A percentile compares a stretch with the other conserved stretches of the same genome.
Conservation (phyloP, 1,140 invertebrate species). For the Druon quercuslanigerum region DNA sequence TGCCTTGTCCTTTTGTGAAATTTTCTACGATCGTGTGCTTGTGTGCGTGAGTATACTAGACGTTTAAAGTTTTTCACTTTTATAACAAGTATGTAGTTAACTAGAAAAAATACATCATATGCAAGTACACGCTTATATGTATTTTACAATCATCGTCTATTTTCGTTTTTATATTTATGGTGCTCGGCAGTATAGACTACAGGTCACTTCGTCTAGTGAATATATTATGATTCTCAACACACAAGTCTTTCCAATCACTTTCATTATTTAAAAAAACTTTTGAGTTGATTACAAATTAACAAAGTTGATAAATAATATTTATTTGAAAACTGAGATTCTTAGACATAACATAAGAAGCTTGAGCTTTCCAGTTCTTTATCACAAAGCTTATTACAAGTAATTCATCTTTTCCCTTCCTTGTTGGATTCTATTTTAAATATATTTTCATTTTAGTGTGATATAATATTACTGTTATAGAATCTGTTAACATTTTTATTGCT, state of each 20-base stretch:
- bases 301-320: background rate
- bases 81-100: background rate
- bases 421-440: too few relatives aligned
- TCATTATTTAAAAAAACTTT: background rate
- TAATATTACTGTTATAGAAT: too few relatives aligned
- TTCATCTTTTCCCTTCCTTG: too few relatives aligned
- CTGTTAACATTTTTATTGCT: too few relatives aligned
- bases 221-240: background rate
- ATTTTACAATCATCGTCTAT: constrained; percentile 9
- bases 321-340: too few relatives aligned
- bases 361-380: too few relatives aligned
- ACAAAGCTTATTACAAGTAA: too few relatives aligned
- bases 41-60: background rate
- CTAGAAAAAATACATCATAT: background rate
- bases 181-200: constrained; percentile 11
- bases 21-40: background rate
- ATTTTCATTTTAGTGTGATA: too few relatives aligned
- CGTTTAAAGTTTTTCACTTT: background rate
- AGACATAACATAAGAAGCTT: too few relatives aligned
- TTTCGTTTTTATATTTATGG: background rate
- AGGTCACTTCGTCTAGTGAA: background rate
- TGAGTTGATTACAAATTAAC: background rate
- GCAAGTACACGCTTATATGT: background rate
- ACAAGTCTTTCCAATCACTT: background rate
- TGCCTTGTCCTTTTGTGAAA: too few relatives aligned